A percentile compares a stretch with the other conserved stretches of the same genome.
phyloP scores from a whole-genome alignment of 1,140 invertebrate species.

The Meloidogyne floridensis region DNA sequence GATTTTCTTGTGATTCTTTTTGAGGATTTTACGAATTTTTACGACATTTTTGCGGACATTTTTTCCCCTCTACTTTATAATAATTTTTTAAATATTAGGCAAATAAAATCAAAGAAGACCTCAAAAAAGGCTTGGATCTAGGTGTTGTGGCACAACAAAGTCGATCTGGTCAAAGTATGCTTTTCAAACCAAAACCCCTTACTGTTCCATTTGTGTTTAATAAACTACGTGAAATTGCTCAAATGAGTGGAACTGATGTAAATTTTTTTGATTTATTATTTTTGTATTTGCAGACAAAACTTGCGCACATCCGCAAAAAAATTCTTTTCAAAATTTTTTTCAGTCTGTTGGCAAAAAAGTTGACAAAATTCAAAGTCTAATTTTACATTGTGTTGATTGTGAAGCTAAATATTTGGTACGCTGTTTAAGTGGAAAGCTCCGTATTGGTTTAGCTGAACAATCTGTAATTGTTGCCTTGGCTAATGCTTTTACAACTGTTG shows the following conservation, averaged over 20 bases:
- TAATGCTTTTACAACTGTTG: constrained; percentile 73
- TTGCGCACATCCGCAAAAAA: too few species aligned
- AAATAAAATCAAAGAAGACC: constrained; percentile 83
- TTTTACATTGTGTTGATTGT: constrained; percentile 85
- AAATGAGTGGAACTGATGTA: constrained; percentile 79
- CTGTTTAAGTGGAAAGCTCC: constrained; percentile 86
- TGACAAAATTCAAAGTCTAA: constrained; percentile 84
- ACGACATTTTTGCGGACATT: too few species aligned
- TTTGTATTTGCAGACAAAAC: not conserved
- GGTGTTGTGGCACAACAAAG: constrained; percentile 70
- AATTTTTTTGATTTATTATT: constrained; percentile 56
- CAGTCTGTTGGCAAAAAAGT: constrained; percentile 84
- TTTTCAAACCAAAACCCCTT: constrained; percentile 74
- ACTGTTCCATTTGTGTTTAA: constrained; percentile 76
- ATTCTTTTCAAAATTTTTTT: constrained; percentile 20
- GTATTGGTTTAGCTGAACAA: constrained; percentile 94
- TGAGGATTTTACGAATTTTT: too few species aligned
- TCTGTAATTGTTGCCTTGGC: constrained; percentile 86
- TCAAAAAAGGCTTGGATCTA: constrained; percentile 87
- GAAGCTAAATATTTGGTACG: constrained; percentile 91
- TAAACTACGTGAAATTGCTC: constrained; percentile 85
- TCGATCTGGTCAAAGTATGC: constrained; percentile 82
- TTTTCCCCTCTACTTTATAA: not conserved
- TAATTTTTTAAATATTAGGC: constrained; percentile 71
- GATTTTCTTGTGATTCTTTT: too few species aligned